phyloP scores from a whole-genome alignment of 2,888 invertebrate genomes.

The Melanargia galathea region DNA sequence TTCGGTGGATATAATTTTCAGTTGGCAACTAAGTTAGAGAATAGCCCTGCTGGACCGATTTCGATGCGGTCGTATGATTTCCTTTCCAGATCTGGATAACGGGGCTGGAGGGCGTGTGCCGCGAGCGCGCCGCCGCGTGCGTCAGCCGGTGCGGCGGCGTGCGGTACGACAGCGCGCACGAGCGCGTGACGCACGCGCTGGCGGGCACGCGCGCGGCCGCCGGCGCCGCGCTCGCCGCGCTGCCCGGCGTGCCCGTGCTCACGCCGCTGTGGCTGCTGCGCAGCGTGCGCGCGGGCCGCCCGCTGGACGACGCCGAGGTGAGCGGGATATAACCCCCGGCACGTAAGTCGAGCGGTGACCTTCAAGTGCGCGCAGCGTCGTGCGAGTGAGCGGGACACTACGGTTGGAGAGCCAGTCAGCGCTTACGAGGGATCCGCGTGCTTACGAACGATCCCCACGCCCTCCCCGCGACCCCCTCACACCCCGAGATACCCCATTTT shows the following conservation, averaged over 20 bases:
- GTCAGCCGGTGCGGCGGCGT: slow-evolving; percentile 89
- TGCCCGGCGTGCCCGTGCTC: slow-evolving; percentile 87
- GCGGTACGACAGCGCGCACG: slow-evolving; percentile 87
- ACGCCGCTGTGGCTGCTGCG: slow-evolving; percentile 88
- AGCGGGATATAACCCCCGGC: slow-evolving; percentile 68
- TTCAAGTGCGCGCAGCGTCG: too few relatives aligned
- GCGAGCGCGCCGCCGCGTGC: slow-evolving; percentile 65
- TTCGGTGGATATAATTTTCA: too few relatives aligned
- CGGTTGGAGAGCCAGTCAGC: too few relatives aligned
- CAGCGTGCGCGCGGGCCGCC: slow-evolving; percentile 81
- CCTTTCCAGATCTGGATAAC: slow-evolving; percentile 65
- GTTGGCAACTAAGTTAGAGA: too few relatives aligned
- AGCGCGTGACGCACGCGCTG: slow-evolving; percentile 89
- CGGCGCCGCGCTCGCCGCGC: slow-evolving; percentile 46
- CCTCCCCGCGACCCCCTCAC: too few relatives aligned
- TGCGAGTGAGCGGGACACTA: too few relatives aligned
- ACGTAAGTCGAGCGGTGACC: too few relatives aligned
- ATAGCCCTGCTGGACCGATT: neutral
- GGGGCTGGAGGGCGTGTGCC: slow-evolving; percentile 60
- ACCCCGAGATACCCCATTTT: too few relatives aligned
- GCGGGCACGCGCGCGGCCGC: slow-evolving; percentile 66
- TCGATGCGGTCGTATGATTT: too few relatives aligned
- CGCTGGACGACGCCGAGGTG: slow-evolving; percentile 62
- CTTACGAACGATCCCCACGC: too few relatives aligned
- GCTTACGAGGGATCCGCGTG: too few relatives aligned